Conservation (phyloP, 2,113 vertebrate species). For the Diadophis punctatus region DNA sequence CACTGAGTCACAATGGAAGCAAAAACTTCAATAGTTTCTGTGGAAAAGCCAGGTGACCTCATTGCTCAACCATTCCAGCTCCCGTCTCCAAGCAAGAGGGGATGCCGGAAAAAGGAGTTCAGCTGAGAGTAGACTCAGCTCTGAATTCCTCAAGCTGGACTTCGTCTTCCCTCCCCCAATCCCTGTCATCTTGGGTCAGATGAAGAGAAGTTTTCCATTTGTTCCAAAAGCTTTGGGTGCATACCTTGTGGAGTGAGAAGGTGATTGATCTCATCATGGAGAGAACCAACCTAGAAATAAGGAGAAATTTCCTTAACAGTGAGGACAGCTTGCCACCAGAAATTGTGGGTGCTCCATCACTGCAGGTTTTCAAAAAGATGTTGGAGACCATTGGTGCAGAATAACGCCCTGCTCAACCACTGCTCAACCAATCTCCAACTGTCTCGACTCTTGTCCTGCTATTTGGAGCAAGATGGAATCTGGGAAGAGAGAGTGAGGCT, state of each 20-base stretch:
- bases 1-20: conserved; percentile 44
- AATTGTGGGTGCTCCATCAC: not conserved
- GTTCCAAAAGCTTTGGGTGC: not conserved
- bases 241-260: not conserved
- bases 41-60: conserved; percentile 47
- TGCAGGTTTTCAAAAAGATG: not conserved
- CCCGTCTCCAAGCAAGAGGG: conserved; percentile 58
- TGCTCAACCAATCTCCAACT: too few species aligned
- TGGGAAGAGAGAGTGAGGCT: too few species aligned
- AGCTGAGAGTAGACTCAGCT: conserved; percentile 62
- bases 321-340: not conserved
- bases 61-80: conserved; percentile 60
- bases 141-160: conserved; percentile 41
- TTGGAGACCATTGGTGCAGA: too few species aligned
- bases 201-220: not conserved
- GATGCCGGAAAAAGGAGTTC: conserved; percentile 55
- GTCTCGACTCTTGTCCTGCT: too few species aligned
- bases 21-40: conserved; percentile 44
- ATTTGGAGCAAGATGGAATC: too few species aligned
- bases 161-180: not conserved
- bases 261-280: not conserved
- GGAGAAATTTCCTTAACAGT: not conserved
- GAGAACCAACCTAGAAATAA: not conserved
- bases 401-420: too few species aligned
- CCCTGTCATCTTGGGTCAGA: not conserved